phyloP scores from a whole-genome alignment of 2,113 vertebrate species.

The Xenotilapia leptura region DNA sequence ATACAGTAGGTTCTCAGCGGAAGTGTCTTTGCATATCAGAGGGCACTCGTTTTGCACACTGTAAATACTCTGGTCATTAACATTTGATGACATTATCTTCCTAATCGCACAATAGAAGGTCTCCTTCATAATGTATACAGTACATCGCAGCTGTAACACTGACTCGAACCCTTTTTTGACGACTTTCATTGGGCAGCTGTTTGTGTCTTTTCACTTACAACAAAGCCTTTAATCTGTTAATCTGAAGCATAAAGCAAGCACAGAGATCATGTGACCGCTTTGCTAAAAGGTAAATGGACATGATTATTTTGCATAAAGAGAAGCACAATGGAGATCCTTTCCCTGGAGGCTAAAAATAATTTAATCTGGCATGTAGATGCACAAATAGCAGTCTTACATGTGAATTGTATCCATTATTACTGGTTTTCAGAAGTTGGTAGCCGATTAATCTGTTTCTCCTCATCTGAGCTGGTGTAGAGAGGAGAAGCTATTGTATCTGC shows the following conservation, averaged over 20 bases:
- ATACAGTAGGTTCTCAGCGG: conserved; percentile 7
- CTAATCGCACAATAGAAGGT: conserved; percentile 60
- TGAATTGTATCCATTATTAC: conserved; percentile 63
- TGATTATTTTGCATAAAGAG: conserved; percentile 48
- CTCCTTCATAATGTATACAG: conserved; percentile 47
- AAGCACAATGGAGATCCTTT: conserved; percentile 48
- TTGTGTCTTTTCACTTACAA: conserved; percentile 22
- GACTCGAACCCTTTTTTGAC: conserved; percentile 38
- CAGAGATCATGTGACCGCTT: conserved; percentile 50
- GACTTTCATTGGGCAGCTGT: conserved; percentile 26
- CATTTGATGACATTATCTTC: conserved; percentile 64
- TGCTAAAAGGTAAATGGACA: conserved; percentile 54
- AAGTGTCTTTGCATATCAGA: conserved; percentile 69
- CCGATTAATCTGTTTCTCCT: conserved; percentile 51
- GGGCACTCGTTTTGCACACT: conserved; percentile 35
- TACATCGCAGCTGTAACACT: conserved; percentile 27
- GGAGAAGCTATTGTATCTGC: conserved; percentile 21
- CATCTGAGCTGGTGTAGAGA: conserved; percentile 18
- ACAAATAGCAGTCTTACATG: conserved; percentile 51
- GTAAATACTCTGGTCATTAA: conserved; percentile 65
- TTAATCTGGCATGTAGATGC: conserved; percentile 63
- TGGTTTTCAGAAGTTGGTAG: conserved; percentile 33
- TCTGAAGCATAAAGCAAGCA: conserved; percentile 58
- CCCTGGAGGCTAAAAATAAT: conserved; percentile 66
- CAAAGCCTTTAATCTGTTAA: conserved; percentile 75